Evolutionary conservation across 1,140 invertebrate genomes (phyloP).

Genomic region (Trichonephila inaurata): DNA sequence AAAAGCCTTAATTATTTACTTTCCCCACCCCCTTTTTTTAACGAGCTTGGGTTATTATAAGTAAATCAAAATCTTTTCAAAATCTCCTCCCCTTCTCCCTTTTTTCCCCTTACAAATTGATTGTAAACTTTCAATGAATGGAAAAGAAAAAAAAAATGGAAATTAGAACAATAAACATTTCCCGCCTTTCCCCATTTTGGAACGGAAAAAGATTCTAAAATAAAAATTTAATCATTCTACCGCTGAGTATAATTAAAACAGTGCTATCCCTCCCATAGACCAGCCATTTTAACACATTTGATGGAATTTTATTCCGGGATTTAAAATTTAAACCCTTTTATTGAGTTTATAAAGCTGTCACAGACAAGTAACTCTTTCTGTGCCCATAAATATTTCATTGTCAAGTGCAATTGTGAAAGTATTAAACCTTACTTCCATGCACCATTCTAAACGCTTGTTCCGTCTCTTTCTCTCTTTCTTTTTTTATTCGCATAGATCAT

Average conservation of each 20-base stretch:
- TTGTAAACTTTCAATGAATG: not conserved
- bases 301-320: conserved; percentile 10
- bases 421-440: conserved; percentile 47
- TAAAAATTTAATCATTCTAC: not conserved
- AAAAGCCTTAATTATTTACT: no score
- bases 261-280: not conserved
- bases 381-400: conserved; percentile 52
- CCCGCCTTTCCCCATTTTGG: not conserved
- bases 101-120: not conserved
- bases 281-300: not conserved
- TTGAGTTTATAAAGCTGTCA: conserved; percentile 22
- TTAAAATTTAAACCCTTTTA: not conserved
- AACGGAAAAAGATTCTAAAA: not conserved
- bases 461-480: no score
- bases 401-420: conserved; percentile 43
- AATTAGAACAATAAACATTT: not conserved
- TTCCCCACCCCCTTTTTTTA: no score
- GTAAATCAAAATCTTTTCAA: no score
- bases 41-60: no score
- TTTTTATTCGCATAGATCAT: conserved; percentile 53
- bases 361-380: conserved; percentile 49
- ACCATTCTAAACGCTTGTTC: conserved; percentile 24
- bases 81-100: no score
- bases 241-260: not conserved
- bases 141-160: not conserved